phyloP scores from a whole-genome alignment of 92 coral and sea anemone species.

The Virgularia gustaviana region DNA sequence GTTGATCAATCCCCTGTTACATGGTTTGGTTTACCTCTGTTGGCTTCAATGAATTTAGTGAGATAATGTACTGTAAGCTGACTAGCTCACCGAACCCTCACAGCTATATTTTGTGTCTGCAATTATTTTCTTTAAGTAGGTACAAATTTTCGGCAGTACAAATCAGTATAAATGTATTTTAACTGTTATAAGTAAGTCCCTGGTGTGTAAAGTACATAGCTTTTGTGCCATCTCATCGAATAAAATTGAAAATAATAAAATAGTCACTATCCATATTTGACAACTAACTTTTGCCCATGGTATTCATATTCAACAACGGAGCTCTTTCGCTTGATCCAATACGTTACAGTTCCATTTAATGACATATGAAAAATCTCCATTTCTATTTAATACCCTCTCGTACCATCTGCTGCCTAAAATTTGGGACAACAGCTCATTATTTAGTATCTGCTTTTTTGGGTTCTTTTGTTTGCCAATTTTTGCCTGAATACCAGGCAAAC shows the following conservation, averaged over 20 bases:
- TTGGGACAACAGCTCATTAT: neutral
- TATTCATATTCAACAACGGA: slow-evolving; percentile 30
- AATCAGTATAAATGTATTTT: too few relatives aligned
- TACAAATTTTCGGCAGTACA: too few relatives aligned
- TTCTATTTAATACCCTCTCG: slow-evolving; percentile 35
- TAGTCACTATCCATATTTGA: slow-evolving; percentile 37
- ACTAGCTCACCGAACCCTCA: too few relatives aligned
- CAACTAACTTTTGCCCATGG: slow-evolving; percentile 19
- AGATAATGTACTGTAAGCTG: too few relatives aligned
- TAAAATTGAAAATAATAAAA: slow-evolving; percentile 34
- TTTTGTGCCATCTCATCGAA: slow-evolving; percentile 36
- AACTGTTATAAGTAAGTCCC: too few relatives aligned
- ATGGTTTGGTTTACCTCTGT: too few relatives aligned
- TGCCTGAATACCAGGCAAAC: neutral
- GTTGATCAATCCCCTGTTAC: too few relatives aligned
- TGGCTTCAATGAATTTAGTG: too few relatives aligned
- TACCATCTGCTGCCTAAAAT: slow-evolving; percentile 28
- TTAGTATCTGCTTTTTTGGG: slow-evolving; percentile 1
- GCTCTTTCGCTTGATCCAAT: slow-evolving; percentile 23
- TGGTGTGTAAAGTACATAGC: too few relatives aligned
- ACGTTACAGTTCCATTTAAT: slow-evolving; percentile 33
- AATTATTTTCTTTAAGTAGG: too few relatives aligned
- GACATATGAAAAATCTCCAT: slow-evolving; percentile 43
- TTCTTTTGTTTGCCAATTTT: neutral
- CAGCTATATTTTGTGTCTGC: too few relatives aligned